Conservation (phyloP, 2,113 vertebrate genomes). For the Cathartes aura region DNA sequence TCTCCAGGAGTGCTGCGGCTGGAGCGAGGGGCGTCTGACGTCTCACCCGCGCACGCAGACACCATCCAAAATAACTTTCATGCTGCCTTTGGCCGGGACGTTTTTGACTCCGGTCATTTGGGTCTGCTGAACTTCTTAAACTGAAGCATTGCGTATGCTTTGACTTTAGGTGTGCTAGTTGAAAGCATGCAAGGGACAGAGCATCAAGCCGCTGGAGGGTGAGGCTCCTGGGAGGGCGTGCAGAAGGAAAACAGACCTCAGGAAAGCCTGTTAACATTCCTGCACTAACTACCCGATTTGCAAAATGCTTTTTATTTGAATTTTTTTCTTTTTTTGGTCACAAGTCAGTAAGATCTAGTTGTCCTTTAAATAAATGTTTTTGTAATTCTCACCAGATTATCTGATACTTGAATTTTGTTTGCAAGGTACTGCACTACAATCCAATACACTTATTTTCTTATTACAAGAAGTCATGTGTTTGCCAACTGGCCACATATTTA, state of each 20-base stretch:
- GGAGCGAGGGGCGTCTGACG: fast-evolving
- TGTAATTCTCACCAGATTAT: neutral
- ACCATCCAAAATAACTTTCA: neutral
- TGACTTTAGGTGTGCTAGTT: neutral
- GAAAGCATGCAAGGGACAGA: neutral
- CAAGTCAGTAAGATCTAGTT: neutral
- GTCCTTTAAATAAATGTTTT: neutral
- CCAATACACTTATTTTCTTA: neutral
- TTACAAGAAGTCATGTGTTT: neutral
- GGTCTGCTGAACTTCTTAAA: neutral
- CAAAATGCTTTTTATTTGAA: neutral
- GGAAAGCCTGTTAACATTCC: neutral
- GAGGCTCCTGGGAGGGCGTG: neutral
- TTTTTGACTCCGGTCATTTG: neutral
- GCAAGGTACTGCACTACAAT: neutral
- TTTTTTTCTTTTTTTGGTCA: neutral
- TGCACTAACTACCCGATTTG: neutral
- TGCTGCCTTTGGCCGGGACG: neutral
- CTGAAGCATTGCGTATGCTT: neutral
- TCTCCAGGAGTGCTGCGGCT: neutral
- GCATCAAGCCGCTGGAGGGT: neutral
- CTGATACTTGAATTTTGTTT: neutral
- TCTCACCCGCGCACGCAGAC: fast-evolving
- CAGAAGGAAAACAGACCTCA: neutral
- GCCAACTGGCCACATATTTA: neutral